Conservation (phyloP, 53 echinoderm and acorn worm genomes). For the Mesocentrotus franciscanus region DNA sequence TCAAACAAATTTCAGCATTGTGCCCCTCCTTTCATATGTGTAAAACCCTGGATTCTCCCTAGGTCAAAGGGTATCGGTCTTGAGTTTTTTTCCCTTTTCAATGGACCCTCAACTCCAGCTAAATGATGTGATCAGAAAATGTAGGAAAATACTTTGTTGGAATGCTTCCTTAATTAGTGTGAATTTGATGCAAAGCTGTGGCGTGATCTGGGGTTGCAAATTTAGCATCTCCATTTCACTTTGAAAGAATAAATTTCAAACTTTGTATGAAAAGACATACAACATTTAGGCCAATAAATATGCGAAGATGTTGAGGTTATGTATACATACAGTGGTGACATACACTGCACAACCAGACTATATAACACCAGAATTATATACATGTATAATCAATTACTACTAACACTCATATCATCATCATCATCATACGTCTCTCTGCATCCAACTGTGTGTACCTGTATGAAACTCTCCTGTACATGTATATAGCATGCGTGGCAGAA, state of each 20-base stretch:
- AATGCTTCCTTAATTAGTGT: not conserved
- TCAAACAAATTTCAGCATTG: too few relatives aligned
- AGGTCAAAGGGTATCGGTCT: too few relatives aligned
- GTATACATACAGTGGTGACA: not conserved
- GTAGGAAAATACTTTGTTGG: not conserved
- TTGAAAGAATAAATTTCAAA: not conserved
- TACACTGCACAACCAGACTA: not conserved
- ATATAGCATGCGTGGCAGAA: conserved; percentile 45
- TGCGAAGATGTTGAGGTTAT: conserved; percentile 29
- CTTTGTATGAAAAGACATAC: not conserved
- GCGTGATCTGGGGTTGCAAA: not conserved
- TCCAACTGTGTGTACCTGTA: conserved; percentile 23
- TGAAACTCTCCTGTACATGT: conserved; percentile 14
- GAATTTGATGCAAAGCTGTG: not conserved
- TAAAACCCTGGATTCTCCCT: too few relatives aligned
- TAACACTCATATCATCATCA: conserved; percentile 1
- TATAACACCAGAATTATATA: not conserved
- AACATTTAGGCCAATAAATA: not conserved
- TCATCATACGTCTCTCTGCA: conserved; percentile 23
- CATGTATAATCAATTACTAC: conserved; percentile 18
- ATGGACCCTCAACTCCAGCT: not conserved
- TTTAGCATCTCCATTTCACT: too few relatives aligned
- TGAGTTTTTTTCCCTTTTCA: not conserved
- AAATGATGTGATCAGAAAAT: not conserved
- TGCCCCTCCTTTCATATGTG: too few relatives aligned